These are phyloP conservation scores for Micoletzkya japonica DNA, from an alignment of 2,888 invertebrate species.

Conservation along the genomic window DNA sequence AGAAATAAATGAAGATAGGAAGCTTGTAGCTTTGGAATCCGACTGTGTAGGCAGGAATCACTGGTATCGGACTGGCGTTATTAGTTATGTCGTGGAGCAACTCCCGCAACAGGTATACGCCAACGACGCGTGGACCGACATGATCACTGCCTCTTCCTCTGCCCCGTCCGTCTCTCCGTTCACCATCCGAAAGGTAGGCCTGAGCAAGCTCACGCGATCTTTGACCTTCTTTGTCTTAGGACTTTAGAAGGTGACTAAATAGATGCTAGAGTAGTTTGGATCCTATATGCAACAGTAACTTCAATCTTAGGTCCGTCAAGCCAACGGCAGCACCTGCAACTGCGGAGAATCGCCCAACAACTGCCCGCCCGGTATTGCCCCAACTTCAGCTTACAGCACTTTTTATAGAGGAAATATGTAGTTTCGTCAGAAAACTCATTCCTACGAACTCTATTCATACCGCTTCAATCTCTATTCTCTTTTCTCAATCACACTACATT, in stretches of 20 bases:
- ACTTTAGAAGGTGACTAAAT: too few species aligned
- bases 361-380: constrained; percentile 30
- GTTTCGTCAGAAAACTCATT: neutral
- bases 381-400: neutral
- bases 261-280: too few species aligned
- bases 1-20: too few species aligned
- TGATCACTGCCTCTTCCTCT: neutral
- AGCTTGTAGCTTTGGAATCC: too few species aligned
- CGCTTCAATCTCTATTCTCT: too few species aligned
- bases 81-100: too few species aligned
- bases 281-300: too few species aligned
- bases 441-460: neutral
- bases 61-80: too few species aligned
- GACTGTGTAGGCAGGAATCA: too few species aligned
- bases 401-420: neutral
- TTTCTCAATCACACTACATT: too few species aligned
- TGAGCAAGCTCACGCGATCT: neutral
- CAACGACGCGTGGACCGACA: constrained; percentile 16
- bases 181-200: constrained; percentile 1
- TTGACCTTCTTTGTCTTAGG: too few species aligned
- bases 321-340: constrained; percentile 16
- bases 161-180: neutral
- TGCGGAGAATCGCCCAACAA: constrained; percentile 29
- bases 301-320: constrained; percentile 6
- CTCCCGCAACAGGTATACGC: constrained; percentile 2